A percentile compares a stretch with the other conserved stretches of the same genome.
Evolutionary conservation across 2,888 invertebrate species (phyloP).

Genomic region (Lottia gigantea): DNA sequence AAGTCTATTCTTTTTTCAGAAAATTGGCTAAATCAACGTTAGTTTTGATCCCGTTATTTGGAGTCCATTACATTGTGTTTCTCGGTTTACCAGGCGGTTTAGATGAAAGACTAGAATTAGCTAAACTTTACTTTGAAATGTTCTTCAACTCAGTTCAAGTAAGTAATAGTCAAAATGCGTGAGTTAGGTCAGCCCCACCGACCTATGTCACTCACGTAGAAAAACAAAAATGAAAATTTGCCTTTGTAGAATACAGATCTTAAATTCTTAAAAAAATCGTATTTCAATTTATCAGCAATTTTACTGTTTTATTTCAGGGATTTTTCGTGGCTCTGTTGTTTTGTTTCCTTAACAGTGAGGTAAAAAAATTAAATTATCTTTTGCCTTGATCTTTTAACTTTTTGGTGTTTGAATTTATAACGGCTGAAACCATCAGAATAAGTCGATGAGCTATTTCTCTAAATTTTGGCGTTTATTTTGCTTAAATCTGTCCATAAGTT

Average conservation of each 20-base stretch:
- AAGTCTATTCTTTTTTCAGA: slow-evolving; percentile 60
- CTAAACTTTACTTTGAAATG: slow-evolving; percentile 77
- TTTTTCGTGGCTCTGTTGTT: slow-evolving; percentile 78
- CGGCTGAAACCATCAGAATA: no score
- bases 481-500: no score
- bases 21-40: slow-evolving; percentile 79
- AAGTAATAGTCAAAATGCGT: no score
- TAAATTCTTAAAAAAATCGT: no score
- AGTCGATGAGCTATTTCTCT: no score
- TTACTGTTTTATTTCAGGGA: slow-evolving; percentile 43
- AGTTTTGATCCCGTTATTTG: slow-evolving; percentile 78
- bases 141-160: slow-evolving; percentile 80
- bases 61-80: slow-evolving; percentile 77
- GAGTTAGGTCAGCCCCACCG: no score
- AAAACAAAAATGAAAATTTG: no score
- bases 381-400: no score
- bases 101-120: slow-evolving; percentile 71
- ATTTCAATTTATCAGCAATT: neutral
- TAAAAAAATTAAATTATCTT: slow-evolving; percentile 25
- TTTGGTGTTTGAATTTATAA: no score
- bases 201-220: no score
- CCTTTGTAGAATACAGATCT: no score
- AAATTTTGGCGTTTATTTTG: no score
- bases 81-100: slow-evolving; percentile 73
- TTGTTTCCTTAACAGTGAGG: slow-evolving; percentile 76